A percentile compares a stretch with the other conserved stretches of the same genome.
These are phyloP conservation scores for Scomber colias DNA, from an alignment of 2,113 vertebrate species.

Conservation along the genomic window DNA sequence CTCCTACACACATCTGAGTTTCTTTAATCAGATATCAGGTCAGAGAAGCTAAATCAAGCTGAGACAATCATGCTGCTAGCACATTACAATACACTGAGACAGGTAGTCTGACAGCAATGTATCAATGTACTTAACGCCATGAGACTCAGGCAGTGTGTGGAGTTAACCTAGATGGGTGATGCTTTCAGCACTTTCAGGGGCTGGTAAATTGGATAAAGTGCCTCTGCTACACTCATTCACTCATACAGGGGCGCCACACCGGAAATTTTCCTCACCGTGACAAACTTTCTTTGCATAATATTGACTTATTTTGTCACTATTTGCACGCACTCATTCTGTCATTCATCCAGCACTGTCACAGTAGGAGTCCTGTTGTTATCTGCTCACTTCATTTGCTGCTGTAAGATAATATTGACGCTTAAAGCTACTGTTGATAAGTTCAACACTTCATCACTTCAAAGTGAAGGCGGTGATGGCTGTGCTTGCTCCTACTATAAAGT, in stretches of 20 bases:
- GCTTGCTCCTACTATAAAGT: background rate
- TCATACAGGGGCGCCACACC: background rate
- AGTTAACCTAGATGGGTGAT: constrained; percentile 7
- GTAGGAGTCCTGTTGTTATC: constrained; percentile 42
- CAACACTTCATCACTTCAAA: constrained; percentile 2
- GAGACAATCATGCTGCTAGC: constrained; percentile 49
- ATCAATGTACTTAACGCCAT: constrained; percentile 11
- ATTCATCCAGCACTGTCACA: constrained; percentile 35
- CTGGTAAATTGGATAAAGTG: constrained; percentile 5
- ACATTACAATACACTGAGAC: constrained; percentile 37
- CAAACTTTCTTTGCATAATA: constrained; percentile 29
- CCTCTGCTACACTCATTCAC: constrained; percentile 1
- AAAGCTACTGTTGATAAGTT: constrained; percentile 23
- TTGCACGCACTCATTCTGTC: constrained; percentile 39
- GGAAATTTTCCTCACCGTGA: constrained; percentile 22
- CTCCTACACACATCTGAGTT: constrained; percentile 56
- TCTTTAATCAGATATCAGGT: constrained; percentile 77
- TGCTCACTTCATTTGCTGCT: constrained; percentile 16
- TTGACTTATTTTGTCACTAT: constrained; percentile 24
- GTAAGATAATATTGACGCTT: constrained; percentile 13
- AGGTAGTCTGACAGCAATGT: constrained; percentile 33
- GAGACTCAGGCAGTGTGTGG: constrained; percentile 14
- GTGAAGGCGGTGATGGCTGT: background rate
- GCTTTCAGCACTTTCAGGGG: constrained; percentile 13
- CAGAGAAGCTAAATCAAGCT: constrained; percentile 72